Evolutionary conservation across 1,140 invertebrate genomes (phyloP).

Genomic region (Holotrichia oblita): DNA sequence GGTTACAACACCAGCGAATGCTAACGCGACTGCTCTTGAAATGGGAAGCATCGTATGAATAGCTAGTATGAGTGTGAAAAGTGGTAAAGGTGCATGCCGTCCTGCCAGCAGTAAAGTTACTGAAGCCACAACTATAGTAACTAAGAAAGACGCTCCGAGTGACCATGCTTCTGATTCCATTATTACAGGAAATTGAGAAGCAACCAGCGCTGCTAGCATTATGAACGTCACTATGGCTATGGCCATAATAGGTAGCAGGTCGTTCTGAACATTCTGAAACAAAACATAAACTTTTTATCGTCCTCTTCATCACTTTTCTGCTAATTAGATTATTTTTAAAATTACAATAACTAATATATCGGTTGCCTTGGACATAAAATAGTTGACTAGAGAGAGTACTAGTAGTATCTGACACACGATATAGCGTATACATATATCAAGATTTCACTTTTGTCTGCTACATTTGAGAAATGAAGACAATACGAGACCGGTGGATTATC

Average conservation of each 20-base stretch:
- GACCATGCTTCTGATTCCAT: slow-evolving; percentile 66
- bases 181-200: slow-evolving; percentile 64
- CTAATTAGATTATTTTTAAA: too few species aligned
- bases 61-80: slow-evolving; percentile 73
- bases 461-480: too few species aligned
- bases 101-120: slow-evolving; percentile 64
- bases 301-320: too few species aligned
- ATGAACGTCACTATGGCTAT: slow-evolving; percentile 64
- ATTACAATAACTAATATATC: too few species aligned
- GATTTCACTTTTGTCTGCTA: too few species aligned
- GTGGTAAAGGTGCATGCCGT: slow-evolving; percentile 68
- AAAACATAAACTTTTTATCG: slow-evolving; percentile 47
- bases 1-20: slow-evolving; percentile 68
- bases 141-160: slow-evolving; percentile 64
- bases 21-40: slow-evolving; percentile 68
- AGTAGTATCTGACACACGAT: too few species aligned
- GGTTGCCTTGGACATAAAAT: too few species aligned
- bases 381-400: too few species aligned
- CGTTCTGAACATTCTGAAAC: slow-evolving; percentile 64
- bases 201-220: slow-evolving; percentile 62
- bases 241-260: slow-evolving; percentile 61
- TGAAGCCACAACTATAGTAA: slow-evolving; percentile 62
- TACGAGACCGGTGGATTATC: too few species aligned
- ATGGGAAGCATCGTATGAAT: slow-evolving; percentile 78
- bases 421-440: too few species aligned